These are phyloP conservation scores for Onychostoma macrolepis DNA, from an alignment of 2,113 vertebrate genomes.

Conservation along the genomic window DNA sequence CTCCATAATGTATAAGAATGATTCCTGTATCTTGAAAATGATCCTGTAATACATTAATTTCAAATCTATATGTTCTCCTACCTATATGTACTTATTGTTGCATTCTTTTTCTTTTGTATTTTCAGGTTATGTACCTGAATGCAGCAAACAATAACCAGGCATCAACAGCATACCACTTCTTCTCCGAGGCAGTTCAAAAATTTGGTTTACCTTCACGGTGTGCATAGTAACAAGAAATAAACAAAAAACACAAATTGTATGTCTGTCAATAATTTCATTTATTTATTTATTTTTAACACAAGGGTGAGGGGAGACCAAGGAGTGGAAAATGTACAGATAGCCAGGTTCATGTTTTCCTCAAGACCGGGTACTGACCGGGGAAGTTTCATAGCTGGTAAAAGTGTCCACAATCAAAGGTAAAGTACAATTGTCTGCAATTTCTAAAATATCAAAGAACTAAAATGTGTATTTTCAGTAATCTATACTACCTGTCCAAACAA, in stretches of 20 bases:
- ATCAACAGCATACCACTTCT: constrained; percentile 37
- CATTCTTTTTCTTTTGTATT: background rate
- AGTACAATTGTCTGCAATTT: background rate
- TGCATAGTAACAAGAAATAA: background rate
- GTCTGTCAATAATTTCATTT: no score
- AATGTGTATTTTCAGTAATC: background rate
- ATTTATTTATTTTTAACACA: no score
- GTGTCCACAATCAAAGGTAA: constrained; percentile 3
- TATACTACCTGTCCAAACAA: no score
- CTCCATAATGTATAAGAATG: no score
- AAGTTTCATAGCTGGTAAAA: background rate
- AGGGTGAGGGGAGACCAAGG: no score
- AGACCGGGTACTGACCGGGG: background rate
- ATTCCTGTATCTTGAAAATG: no score
- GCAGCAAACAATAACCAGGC: constrained; percentile 34
- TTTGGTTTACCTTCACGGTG: constrained; percentile 43
- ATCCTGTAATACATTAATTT: no score
- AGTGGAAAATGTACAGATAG: background rate
- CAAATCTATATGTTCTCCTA: no score
- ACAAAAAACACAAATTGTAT: background rate
- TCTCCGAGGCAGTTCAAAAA: constrained; percentile 17
- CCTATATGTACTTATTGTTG: background rate
- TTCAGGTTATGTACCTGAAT: constrained; percentile 40
- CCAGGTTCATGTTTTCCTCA: no score
- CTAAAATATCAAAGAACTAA: background rate